These are phyloP conservation scores for Cotesia vestalis DNA, from an alignment of 1,140 invertebrate species.

Conservation along the genomic window DNA sequence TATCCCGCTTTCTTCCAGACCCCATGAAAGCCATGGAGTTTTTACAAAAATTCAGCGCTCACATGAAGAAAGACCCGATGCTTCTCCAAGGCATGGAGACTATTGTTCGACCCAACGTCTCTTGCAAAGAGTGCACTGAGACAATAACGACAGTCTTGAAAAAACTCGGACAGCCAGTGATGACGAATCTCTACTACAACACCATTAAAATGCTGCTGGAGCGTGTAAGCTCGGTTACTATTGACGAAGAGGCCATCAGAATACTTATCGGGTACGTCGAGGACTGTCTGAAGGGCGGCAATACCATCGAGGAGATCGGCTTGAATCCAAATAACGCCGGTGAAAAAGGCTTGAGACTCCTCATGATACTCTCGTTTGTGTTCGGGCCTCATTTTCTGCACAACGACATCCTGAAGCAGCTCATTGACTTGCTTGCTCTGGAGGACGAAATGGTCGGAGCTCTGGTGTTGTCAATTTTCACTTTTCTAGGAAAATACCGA, in stretches of 20 bases:
- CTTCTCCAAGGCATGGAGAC: slow-evolving; percentile 86
- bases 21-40: slow-evolving; percentile 93
- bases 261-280: slow-evolving; percentile 63
- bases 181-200: slow-evolving; percentile 95
- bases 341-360: slow-evolving; percentile 81
- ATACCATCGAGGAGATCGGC: slow-evolving; percentile 78
- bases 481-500: slow-evolving; percentile 87
- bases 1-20: slow-evolving; percentile 86
- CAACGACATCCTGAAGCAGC: slow-evolving; percentile 81
- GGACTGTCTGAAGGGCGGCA: slow-evolving; percentile 75
- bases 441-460: slow-evolving; percentile 87
- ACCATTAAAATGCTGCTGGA: slow-evolving; percentile 95
- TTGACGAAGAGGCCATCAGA: slow-evolving; percentile 86
- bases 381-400: slow-evolving; percentile 93
- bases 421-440: slow-evolving; percentile 80
- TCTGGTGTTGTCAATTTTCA: slow-evolving; percentile 82
- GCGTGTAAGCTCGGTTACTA: slow-evolving; percentile 93
- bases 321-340: slow-evolving; percentile 82
- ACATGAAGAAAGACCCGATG: slow-evolving; percentile 81
- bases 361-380: slow-evolving; percentile 87
- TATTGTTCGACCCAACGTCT: slow-evolving; percentile 85
- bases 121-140: slow-evolving; percentile 89
- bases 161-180: slow-evolving; percentile 90
- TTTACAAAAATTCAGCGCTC: slow-evolving; percentile 85
- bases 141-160: slow-evolving; percentile 84